These are phyloP conservation scores for Capromys pilorides DNA, from an alignment of 2,797 vertebrate genomes.

Conservation along the genomic window DNA sequence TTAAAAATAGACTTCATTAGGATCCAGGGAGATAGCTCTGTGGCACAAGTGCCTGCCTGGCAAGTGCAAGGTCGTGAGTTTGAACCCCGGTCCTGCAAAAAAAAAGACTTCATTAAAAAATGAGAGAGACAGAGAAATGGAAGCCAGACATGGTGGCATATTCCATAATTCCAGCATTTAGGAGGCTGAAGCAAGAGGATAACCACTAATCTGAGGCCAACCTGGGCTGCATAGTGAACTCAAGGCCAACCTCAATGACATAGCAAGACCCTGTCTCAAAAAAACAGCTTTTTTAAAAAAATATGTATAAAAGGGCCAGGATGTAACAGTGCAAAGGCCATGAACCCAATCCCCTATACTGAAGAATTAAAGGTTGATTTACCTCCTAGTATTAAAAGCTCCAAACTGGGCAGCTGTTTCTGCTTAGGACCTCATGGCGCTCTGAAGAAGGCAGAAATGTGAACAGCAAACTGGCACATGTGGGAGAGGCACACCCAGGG, in stretches of 20 bases:
- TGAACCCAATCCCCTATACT: not conserved
- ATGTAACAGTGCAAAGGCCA: not conserved
- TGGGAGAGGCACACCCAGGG: not conserved
- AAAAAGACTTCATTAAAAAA: too few species aligned
- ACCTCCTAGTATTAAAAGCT: not conserved
- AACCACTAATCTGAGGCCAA: too few species aligned
- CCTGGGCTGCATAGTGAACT: too few species aligned
- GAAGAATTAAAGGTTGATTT: not conserved
- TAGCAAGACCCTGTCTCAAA: too few species aligned
- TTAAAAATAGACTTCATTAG: too few species aligned
- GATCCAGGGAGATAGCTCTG: too few species aligned
- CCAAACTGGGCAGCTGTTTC: not conserved
- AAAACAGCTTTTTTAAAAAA: not conserved
- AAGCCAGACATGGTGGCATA: not conserved
- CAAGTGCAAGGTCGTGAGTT: too few species aligned
- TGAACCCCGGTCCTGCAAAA: too few species aligned
- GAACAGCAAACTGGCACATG: not conserved
- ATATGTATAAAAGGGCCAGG: not conserved
- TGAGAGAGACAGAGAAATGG: too few species aligned
- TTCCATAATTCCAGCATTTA: not conserved
- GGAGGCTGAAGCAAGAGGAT: too few species aligned
- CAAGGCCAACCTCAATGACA: too few species aligned
- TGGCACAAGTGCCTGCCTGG: too few species aligned
- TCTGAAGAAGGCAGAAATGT: not conserved
- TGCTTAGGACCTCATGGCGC: not conserved